Evolutionary conservation across 2,113 vertebrate genomes (phyloP).

Genomic region (Pelmatolapia mariae): DNA sequence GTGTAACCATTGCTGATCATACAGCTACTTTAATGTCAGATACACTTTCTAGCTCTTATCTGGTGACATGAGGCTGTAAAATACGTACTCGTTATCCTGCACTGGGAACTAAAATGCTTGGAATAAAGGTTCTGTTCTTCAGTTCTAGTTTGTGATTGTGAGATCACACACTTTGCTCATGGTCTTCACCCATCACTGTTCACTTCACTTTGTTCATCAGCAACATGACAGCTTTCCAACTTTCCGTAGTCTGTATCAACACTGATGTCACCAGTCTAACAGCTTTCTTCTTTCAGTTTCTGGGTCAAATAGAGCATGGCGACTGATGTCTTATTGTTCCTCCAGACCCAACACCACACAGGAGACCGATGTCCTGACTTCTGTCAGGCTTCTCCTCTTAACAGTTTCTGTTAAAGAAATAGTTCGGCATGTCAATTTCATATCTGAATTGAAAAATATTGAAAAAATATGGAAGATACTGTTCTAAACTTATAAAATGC

Average conservation of each 20-base stretch:
- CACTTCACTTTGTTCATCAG: neutral
- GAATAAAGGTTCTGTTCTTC: neutral
- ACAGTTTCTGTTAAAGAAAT: neutral
- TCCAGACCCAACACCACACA: constrained; percentile 14
- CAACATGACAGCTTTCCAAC: neutral
- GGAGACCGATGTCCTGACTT: neutral
- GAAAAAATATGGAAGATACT: fast-evolving
- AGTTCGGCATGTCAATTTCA: neutral
- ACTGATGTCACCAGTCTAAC: neutral
- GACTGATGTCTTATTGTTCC: constrained; percentile 12
- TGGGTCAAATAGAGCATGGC: constrained; percentile 27
- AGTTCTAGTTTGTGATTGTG: fast-evolving
- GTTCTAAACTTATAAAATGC: neutral
- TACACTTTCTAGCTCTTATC: neutral
- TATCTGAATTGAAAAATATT: neutral
- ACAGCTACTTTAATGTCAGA: neutral
- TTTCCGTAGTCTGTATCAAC: constrained; percentile 2
- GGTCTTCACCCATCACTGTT: neutral
- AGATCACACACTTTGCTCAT: neutral
- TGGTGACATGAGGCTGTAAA: neutral
- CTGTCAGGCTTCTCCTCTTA: neutral
- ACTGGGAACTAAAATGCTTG: neutral
- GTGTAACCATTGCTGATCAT: neutral
- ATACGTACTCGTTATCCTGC: neutral
- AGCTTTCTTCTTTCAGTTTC: constrained; percentile 18